A percentile compares a stretch with the other conserved stretches of the same genome.
phyloP scores from a whole-genome alignment of 2,888 invertebrate species.

The Gasteruption jaculator region DNA sequence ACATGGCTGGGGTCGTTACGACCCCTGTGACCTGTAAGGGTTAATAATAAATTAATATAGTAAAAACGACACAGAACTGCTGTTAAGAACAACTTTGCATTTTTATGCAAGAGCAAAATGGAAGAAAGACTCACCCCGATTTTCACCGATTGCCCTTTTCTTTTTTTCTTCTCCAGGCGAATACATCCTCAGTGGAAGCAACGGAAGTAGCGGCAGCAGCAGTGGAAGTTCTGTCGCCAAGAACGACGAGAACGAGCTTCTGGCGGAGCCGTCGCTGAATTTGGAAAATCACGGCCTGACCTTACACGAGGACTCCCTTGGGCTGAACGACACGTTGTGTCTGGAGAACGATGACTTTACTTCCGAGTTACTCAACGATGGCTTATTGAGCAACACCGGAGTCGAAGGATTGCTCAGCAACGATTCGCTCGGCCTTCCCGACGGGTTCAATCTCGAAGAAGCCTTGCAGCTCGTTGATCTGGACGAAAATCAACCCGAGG shows the following conservation, averaged over 20 bases:
- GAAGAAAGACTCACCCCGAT: too few species aligned
- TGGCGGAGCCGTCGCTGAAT: constrained; percentile 34
- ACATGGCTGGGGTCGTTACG: too few species aligned
- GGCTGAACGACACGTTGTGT: constrained; percentile 40
- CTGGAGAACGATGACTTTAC: constrained; percentile 47
- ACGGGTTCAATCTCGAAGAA: constrained; percentile 69
- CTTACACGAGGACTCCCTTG: constrained; percentile 43
- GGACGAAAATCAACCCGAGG: constrained; percentile 59
- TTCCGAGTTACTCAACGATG: constrained; percentile 39
- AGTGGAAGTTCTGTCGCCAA: constrained; percentile 21
- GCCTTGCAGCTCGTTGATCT: constrained; percentile 71
- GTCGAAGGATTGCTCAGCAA: constrained; percentile 45
- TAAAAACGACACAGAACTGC: too few species aligned
- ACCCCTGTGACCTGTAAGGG: too few species aligned
- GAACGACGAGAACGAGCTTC: constrained; percentile 31
- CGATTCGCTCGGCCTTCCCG: constrained; percentile 54
- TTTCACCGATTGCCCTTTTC: background rate
- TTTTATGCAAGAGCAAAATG: too few species aligned
- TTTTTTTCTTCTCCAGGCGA: constrained; percentile 47
- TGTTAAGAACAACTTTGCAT: too few species aligned
- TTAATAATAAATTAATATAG: too few species aligned
- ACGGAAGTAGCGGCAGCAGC: too few species aligned
- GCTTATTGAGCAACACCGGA: constrained; percentile 34
- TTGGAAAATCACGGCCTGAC: constrained; percentile 37
- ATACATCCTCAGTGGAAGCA: constrained; percentile 51